Evolutionary conservation across 2,888 invertebrate species (phyloP), one percentile per base, ranked within the genome.

Genomic region (Minunthozetes semirufus): DNA sequence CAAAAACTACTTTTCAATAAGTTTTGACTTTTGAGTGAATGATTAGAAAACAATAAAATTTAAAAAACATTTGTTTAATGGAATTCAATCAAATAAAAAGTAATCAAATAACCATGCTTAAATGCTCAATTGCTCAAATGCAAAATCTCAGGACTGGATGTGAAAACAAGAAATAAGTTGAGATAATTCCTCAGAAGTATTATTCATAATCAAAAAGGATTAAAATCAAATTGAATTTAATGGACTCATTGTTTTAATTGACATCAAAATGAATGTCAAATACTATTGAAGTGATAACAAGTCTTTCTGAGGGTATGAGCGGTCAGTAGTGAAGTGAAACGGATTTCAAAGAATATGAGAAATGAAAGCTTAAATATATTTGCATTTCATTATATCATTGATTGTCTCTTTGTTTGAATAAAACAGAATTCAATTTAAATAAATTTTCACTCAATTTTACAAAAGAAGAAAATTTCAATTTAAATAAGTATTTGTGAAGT

Each of bases 391-490:
- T 66, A 11, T 4, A 19, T 3, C 42, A n/a, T 33, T 63, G 1
- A 42, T 42, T 42, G 42, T 42, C 13, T 42, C 11, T 13, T 25
- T 56, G 48, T 48, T 48, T 48, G 48, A 4, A 48, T 17, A 48
- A n/a, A 19, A 50, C 50, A 50, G 19, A 59, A 27, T 29, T 15
- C 6, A 29, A 59, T 59, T 59, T 59, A 17, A 59, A 59, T 59
- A 59, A 27, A 56, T 59, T 59, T 59, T 59, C 27, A 22, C 29
- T 13, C 25, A 29, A 17, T 29, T 27, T 9, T 56, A 59, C 59
- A 59, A 59, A 29, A 59, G 59, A 59, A 59, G 25, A 17, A n/a
- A 50, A 50, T 50, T 68, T 38, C n/a, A 68, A 68, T 68, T 68
- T 46, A 70, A 70, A 70, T 48, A 25, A 70, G 46, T 48, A 25